Conservation (phyloP, 2,797 vertebrate species). For the Lepus townsendii region DNA sequence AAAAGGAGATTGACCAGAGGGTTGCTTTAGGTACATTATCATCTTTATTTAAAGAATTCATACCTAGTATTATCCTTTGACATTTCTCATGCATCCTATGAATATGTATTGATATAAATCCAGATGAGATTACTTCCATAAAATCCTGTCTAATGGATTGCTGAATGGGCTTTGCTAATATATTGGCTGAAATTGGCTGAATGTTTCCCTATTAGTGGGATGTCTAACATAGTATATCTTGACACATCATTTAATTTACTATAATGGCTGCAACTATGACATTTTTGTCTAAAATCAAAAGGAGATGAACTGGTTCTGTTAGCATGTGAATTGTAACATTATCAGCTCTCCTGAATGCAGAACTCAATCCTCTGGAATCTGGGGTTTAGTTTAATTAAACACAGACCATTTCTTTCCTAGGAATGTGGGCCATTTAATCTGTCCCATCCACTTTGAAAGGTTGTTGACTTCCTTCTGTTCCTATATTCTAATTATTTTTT, state of each 20-base stretch:
- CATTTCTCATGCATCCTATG: slow-evolving; percentile 27
- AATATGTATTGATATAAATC: slow-evolving; percentile 23
- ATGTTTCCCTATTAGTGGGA: slow-evolving; percentile 13
- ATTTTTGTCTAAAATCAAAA: slow-evolving; percentile 12
- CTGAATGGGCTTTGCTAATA: slow-evolving; percentile 14
- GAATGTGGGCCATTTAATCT: slow-evolving; percentile 22
- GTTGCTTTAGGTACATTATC: neutral
- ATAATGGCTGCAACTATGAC: slow-evolving; percentile 32
- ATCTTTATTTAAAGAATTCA: slow-evolving; percentile 61
- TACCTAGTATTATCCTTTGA: slow-evolving; percentile 16
- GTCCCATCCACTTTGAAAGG: neutral
- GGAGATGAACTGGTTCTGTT: slow-evolving; percentile 8
- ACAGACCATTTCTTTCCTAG: neutral
- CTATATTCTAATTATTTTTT: slow-evolving; percentile 46
- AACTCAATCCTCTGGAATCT: neutral
- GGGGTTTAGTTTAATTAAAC: slow-evolving; percentile 23
- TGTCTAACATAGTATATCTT: slow-evolving; percentile 38
- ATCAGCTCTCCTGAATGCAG: slow-evolving; percentile 11
- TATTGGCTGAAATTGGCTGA: neutral
- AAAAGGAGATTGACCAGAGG: neutral
- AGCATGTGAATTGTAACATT: neutral
- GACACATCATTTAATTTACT: slow-evolving; percentile 16
- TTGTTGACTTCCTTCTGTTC: neutral
- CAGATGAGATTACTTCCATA: slow-evolving; percentile 15
- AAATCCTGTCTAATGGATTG: neutral